These are phyloP conservation scores for Monochamus alternatus DNA, from an alignment of 2,888 invertebrate species.

Conservation along the genomic window DNA sequence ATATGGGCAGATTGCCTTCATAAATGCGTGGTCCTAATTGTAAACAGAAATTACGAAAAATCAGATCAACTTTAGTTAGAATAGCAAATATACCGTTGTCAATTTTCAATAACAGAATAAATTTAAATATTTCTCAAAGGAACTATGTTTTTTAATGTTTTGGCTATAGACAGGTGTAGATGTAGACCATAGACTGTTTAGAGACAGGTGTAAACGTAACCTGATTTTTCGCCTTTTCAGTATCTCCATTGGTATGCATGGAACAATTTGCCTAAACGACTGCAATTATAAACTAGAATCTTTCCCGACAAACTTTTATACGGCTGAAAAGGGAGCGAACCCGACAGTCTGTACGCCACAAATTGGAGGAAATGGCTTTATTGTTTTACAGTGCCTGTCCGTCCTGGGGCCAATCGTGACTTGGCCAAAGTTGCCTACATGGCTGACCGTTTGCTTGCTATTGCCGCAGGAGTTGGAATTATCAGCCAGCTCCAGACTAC, in stretches of 20 bases:
- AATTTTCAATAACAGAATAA: too few relatives aligned
- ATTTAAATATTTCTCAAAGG: too few relatives aligned
- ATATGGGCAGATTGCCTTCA: too few relatives aligned
- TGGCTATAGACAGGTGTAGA: too few relatives aligned
- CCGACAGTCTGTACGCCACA: conserved; percentile 1
- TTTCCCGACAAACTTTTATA: conserved; percentile 7
- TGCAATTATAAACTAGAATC: conserved; percentile 2
- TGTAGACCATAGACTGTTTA: too few relatives aligned
- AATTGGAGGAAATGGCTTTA: conserved; percentile 27
- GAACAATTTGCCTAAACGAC: neutral
- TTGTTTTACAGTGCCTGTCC: conserved; percentile 17
- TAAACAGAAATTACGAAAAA: too few relatives aligned
- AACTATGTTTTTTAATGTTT: too few relatives aligned
- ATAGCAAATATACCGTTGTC: too few relatives aligned
- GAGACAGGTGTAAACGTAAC: too few relatives aligned
- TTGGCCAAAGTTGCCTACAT: conserved; percentile 1
- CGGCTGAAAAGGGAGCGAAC: neutral
- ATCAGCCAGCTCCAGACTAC: too few relatives aligned
- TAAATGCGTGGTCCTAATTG: too few relatives aligned
- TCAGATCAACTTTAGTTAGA: too few relatives aligned
- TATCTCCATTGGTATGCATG: neutral
- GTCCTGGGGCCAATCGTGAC: conserved; percentile 23
- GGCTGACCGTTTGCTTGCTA: conserved; percentile 2
- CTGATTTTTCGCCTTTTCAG: neutral
- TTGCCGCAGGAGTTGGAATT: neutral